Conservation (phyloP, 1,140 invertebrate genomes). For the Delia radicum region DNA sequence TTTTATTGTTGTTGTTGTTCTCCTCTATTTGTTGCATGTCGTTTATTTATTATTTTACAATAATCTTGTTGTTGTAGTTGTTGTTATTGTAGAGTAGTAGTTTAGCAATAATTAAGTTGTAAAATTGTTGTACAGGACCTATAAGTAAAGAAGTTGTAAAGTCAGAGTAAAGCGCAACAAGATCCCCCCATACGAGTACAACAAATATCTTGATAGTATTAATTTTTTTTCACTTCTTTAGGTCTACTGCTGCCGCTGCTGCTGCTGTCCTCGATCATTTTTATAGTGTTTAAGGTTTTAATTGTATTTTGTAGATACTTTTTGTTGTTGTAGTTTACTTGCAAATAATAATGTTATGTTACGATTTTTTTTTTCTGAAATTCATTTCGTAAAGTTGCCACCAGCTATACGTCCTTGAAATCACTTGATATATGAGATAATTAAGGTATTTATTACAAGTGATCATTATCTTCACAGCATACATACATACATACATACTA, state of each 20-base stretch:
- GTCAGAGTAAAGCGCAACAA: neutral
- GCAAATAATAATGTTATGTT: neutral
- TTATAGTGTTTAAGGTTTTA: neutral
- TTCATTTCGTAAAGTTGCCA: neutral
- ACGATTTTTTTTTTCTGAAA: neutral
- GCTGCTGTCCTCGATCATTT: neutral
- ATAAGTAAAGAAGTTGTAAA: slow-evolving; percentile 44
- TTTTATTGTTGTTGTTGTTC: too few species aligned
- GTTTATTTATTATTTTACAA: slow-evolving; percentile 23
- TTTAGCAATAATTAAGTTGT: slow-evolving; percentile 56
- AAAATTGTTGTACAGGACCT: slow-evolving; percentile 37
- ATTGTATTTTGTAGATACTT: neutral
- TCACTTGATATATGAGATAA: slow-evolving; percentile 53
- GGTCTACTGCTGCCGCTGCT: too few species aligned
- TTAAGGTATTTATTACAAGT: slow-evolving; percentile 56
- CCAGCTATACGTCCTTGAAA: slow-evolving; percentile 48
- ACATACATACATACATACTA: too few species aligned
- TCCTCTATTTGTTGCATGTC: slow-evolving; percentile 39
- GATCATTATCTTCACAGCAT: slow-evolving; percentile 46
- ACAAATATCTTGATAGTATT: too few species aligned
- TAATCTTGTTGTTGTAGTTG: slow-evolving; percentile 25
- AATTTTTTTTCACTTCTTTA: too few species aligned
- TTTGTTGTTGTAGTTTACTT: neutral
- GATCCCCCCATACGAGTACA: too few species aligned
- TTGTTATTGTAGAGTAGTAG: slow-evolving; percentile 32